Evolutionary conservation across 2,888 invertebrate genomes (phyloP), one percentile per base, ranked within the genome.

Genomic region (Melanophora roralis): DNA sequence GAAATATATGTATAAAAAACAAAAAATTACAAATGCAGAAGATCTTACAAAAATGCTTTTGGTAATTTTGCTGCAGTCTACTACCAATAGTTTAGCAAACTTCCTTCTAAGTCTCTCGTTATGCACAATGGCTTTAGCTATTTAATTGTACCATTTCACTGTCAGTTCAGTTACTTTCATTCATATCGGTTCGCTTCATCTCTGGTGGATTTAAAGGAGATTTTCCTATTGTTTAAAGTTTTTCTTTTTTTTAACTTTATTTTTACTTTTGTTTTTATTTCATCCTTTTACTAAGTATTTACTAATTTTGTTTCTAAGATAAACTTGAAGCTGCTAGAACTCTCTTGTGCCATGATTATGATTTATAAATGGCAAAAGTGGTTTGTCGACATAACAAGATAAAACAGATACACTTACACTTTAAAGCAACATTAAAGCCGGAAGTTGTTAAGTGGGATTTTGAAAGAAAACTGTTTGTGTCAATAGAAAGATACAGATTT

Each of bases 291-390:
- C 7, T 19, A 16, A 2, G 6, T 1, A 27, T 14, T 34, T 53
- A 27, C 38, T 53, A 12, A 6, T n/a, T 45, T 27, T 23, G 27
- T 47, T 14, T n/a, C 23, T 38, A 68, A 60, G 36, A 14, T 60
- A 27, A 16, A 60, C 36, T 60, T 53, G 11, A 40, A 55, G 27
- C 60, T 59, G 21, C 12, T n/a, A 5, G 3, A 27, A 68, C 21
- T 71, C 74, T 40, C 74, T 68, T 27, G 74, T 51, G 79, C 27
- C 64, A 45, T 68, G 69, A 69, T 79, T 74, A 75, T 75, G 65
- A 75, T 67, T 79, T 57, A 75, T 65, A 79, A 79, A 67, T 67
- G 65, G 45, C 74, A 71, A 79, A 75, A 75, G 65, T 77, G 77
- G 45, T 81, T 73, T 75, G 59, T 49, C 27, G 53, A 43, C 71